phyloP scores from a whole-genome alignment of 2,888 invertebrate genomes.

The Achlya flavicornis region DNA sequence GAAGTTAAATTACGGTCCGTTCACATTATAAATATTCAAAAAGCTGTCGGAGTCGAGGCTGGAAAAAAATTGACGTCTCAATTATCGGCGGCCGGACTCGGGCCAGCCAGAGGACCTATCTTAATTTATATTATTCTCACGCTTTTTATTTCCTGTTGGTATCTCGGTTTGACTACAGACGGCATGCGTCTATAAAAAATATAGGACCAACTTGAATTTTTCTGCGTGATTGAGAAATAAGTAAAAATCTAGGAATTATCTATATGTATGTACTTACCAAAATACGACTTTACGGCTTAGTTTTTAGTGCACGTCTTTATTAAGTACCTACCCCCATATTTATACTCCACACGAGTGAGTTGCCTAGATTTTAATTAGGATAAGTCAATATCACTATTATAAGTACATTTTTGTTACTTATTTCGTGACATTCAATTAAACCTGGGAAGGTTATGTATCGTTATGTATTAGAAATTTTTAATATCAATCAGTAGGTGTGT shows the following conservation, averaged over 20 bases:
- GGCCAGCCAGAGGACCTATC: conserved; percentile 39
- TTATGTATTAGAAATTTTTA: neutral
- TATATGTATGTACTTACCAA: no score
- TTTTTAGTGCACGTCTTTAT: neutral
- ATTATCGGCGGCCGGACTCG: conserved; percentile 65
- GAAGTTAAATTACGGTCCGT: conserved; percentile 75
- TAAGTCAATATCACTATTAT: no score
- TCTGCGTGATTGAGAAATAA: neutral
- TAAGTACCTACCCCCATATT: no score
- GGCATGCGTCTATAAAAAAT: conserved; percentile 25
- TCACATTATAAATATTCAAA: conserved; percentile 80
- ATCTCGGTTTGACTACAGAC: conserved; percentile 42
- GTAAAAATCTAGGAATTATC: no score
- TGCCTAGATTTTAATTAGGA: no score
- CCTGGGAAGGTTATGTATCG: no score
- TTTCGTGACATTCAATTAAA: no score
- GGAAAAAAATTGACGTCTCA: conserved; percentile 82
- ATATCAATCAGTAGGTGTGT: neutral
- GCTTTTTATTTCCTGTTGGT: conserved; percentile 77
- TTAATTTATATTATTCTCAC: conserved; percentile 82
- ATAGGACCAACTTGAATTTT: neutral
- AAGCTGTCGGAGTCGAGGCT: conserved; percentile 51
- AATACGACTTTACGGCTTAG: neutral
- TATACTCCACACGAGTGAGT: no score
- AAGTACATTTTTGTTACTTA: no score